Percentiles rank a stretch among this genome's conserved stretches.
These are phyloP conservation scores for Anguilla pacifica DNA, from an alignment of 2,797 vertebrate species.

Conservation along the genomic window DNA sequence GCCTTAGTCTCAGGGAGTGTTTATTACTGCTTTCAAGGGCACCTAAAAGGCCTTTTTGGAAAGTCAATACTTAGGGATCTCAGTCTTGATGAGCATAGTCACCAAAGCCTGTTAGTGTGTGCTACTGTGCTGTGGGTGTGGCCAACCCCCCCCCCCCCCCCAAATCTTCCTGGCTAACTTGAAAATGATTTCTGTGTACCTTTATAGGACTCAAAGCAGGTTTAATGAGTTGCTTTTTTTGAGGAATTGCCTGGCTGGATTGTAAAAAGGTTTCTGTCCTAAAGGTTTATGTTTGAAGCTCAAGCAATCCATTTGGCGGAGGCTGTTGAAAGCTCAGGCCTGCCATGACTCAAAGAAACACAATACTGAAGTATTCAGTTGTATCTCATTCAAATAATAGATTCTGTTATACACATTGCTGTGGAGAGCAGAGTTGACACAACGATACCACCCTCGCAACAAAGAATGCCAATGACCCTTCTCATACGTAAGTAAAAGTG, in stretches of 20 bases:
- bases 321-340: neutral
- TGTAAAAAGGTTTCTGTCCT: neutral
- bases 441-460: neutral
- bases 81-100: neutral
- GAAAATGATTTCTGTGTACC: neutral
- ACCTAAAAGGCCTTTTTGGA: constrained; percentile 2
- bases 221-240: neutral
- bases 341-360: neutral
- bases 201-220: neutral
- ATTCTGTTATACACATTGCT: neutral
- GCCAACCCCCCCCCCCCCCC: neutral
- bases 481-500: neutral
- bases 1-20: neutral
- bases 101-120: neutral
- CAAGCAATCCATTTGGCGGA: neutral
- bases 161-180: neutral
- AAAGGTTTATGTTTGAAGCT: neutral
- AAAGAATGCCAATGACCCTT: neutral
- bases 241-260: neutral
- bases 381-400: neutral
- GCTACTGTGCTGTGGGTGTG: neutral
- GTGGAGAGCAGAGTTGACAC: neutral
- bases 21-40: constrained; percentile 16
- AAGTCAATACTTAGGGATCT: neutral
- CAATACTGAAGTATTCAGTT: constrained; percentile 6